phyloP scores from a whole-genome alignment of 2,797 vertebrate species.

The Mus spretus region DNA sequence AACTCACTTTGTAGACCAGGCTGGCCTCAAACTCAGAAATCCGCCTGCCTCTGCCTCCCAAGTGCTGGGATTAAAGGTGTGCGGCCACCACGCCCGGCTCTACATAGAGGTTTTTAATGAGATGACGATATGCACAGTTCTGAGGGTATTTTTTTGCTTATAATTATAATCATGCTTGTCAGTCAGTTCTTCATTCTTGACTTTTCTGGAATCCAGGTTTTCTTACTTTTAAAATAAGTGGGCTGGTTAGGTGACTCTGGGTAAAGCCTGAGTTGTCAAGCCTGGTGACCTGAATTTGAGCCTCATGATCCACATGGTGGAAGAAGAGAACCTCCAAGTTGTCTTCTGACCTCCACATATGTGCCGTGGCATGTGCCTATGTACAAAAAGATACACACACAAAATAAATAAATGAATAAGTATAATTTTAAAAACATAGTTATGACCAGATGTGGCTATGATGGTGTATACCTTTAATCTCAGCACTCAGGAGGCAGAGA shows the following conservation, averaged over 20 bases:
- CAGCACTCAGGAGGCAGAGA: not conserved
- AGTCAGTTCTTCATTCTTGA: slow-evolving; percentile 20
- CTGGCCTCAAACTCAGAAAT: no score
- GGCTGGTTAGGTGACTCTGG: not conserved
- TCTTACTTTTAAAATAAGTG: not conserved
- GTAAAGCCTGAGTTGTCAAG: not conserved
- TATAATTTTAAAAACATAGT: not conserved
- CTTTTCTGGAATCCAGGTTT: slow-evolving; percentile 36
- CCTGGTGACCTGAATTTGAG: not conserved
- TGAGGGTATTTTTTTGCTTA: not conserved
- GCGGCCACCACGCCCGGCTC: no score
- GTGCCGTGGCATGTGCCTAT: not conserved
- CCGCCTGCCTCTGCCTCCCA: no score
- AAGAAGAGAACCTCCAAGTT: not conserved
- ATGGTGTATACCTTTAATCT: not conserved
- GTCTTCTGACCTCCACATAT: not conserved
- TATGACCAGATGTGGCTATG: not conserved
- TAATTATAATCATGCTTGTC: not conserved
- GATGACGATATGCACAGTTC: not conserved
- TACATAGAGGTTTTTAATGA: not conserved
- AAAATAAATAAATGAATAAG: not conserved
- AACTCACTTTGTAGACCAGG: no score
- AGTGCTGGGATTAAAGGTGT: no score
- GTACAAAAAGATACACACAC: not conserved
- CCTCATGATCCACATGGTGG: not conserved